These are phyloP conservation scores for Anagyrus pseudococci DNA, from an alignment of 2,888 invertebrate species.

Conservation along the genomic window DNA sequence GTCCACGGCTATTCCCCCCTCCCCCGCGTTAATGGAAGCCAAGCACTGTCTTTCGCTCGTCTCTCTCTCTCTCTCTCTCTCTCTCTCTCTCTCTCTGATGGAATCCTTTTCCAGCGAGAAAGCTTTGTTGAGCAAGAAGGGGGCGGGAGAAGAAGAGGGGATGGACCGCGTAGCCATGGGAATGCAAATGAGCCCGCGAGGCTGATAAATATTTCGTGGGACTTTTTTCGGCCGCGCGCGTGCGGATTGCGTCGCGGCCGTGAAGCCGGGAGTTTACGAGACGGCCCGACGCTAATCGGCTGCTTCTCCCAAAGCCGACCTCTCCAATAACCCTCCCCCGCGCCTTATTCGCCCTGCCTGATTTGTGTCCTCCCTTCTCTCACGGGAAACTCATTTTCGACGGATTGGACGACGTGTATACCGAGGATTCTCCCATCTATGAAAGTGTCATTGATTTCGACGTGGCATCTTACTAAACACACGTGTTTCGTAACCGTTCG, in stretches of 20 bases:
- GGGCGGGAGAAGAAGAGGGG: constrained; percentile 15
- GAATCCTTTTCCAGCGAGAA: constrained; percentile 12
- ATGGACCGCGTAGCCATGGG: constrained; percentile 14
- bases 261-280: constrained; percentile 34
- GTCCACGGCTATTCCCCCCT: too few relatives aligned
- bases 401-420: too few relatives aligned
- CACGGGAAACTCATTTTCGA: too few relatives aligned
- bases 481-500: too few relatives aligned
- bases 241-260: constrained; percentile 25
- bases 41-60: neutral
- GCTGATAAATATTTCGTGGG: constrained; percentile 31
- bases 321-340: too few relatives aligned
- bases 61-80: neutral
- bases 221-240: constrained; percentile 21
- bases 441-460: too few relatives aligned
- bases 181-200: constrained; percentile 34
- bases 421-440: too few relatives aligned
- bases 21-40: constrained; percentile 5
- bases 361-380: too few relatives aligned
- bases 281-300: constrained; percentile 30
- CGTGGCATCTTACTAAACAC: too few relatives aligned
- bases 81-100: neutral
- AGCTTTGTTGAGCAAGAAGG: constrained; percentile 22
- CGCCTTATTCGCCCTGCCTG: too few relatives aligned
- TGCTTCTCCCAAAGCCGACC: too few relatives aligned